These are phyloP conservation scores for Eleutherodactylus coqui DNA, from an alignment of 2,797 vertebrate genomes.

Conservation along the genomic window DNA sequence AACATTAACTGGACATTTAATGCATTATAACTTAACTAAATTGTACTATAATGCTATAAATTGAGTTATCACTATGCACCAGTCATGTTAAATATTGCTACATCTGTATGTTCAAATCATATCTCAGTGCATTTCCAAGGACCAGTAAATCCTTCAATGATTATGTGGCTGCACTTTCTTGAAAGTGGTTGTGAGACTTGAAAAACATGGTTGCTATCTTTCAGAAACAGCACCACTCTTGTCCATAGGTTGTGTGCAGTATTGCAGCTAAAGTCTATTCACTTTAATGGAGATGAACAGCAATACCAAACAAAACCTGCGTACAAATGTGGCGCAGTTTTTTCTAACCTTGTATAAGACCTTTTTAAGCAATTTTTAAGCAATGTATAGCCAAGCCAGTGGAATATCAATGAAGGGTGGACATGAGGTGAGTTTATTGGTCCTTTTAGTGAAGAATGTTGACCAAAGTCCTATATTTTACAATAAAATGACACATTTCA, in stretches of 20 bases:
- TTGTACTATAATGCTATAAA: too few species aligned
- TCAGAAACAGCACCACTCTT: background rate
- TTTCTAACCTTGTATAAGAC: too few species aligned
- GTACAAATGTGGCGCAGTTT: too few species aligned
- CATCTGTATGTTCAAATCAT: background rate
- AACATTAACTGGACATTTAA: too few species aligned
- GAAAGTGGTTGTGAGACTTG: background rate
- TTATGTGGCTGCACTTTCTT: background rate
- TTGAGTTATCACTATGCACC: too few species aligned
- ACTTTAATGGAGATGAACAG: background rate
- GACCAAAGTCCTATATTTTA: background rate
- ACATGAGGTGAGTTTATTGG: background rate
- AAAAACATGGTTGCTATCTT: background rate
- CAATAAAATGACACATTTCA: conserved; percentile 7
- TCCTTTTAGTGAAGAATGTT: background rate
- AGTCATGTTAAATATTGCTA: too few species aligned
- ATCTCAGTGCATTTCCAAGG: conserved; percentile 21
- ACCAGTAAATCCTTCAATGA: background rate
- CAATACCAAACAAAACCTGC: background rate
- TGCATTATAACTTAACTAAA: too few species aligned
- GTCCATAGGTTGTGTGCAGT: background rate
- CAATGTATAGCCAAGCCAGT: background rate
- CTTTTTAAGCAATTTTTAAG: background rate
- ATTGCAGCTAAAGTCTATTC: background rate
- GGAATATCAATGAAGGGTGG: background rate